These are phyloP conservation scores for Alloplasta piceator DNA, from an alignment of 2,888 invertebrate species.

Conservation along the genomic window DNA sequence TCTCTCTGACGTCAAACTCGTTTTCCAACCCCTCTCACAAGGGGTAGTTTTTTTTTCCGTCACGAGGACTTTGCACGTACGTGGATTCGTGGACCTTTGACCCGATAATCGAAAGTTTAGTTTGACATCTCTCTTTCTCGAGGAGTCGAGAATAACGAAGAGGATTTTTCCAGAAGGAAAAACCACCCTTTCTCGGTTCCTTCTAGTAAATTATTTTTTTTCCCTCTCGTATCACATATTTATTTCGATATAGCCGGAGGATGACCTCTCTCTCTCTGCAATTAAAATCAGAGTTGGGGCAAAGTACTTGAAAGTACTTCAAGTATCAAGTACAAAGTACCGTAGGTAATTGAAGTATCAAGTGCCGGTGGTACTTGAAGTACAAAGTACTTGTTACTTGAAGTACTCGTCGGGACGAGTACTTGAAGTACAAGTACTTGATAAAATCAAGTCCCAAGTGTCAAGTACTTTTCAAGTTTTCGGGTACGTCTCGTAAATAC, in stretches of 20 bases:
- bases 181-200: background rate
- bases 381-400: no score
- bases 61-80: no score
- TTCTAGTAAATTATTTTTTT: background rate
- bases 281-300: no score
- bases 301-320: no score
- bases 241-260: slow-evolving; percentile 37
- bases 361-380: no score
- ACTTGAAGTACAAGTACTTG: no score
- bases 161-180: background rate
- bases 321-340: no score
- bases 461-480: no score
- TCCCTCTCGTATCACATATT: background rate
- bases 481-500: no score
- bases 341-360: no score
- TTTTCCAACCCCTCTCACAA: background rate
- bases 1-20: slow-evolving; percentile 6
- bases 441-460: no score
- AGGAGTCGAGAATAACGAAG: background rate
- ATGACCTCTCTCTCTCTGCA: background rate
- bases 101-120: slow-evolving; percentile 5
- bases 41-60: background rate
- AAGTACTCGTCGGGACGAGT: no score
- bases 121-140: background rate
- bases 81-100: background rate